A percentile compares a stretch with the other conserved stretches of the same genome.
These are phyloP conservation scores for Lathamus discolor DNA, from an alignment of 2,113 vertebrate genomes.

Conservation along the genomic window DNA sequence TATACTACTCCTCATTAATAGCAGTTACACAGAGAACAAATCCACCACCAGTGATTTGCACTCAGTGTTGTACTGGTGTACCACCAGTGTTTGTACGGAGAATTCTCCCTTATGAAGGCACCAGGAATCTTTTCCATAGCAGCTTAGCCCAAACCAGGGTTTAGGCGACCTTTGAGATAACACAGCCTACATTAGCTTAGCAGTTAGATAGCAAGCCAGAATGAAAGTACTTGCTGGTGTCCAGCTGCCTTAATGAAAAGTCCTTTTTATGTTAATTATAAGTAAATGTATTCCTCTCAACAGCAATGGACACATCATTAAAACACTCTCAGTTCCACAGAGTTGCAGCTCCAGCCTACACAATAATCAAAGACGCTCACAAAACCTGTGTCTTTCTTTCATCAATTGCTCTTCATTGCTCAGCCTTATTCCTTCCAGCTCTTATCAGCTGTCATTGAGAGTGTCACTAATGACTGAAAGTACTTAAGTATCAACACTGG, in stretches of 20 bases:
- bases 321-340: not conserved
- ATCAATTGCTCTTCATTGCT: not conserved
- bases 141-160: not conserved
- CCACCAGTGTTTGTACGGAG: not conserved
- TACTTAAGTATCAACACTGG: not conserved
- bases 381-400: not conserved
- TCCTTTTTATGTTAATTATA: not conserved
- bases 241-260: not conserved
- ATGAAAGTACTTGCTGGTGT: not conserved
- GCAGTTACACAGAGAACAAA: not conserved
- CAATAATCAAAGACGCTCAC: not conserved
- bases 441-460: not conserved
- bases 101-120: not conserved
- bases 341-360: not conserved
- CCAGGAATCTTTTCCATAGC: not conserved
- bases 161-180: not conserved
- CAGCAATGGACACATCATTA: not conserved
- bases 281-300: not conserved
- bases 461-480: constrained; percentile 26
- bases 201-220: not conserved
- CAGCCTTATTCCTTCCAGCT: constrained; percentile 6
- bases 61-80: too few relatives aligned
- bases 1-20: not conserved
- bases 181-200: not conserved
- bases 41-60: not conserved